These are phyloP conservation scores for Amphipoea lucens DNA, from an alignment of 2,888 invertebrate genomes.

Conservation along the genomic window DNA sequence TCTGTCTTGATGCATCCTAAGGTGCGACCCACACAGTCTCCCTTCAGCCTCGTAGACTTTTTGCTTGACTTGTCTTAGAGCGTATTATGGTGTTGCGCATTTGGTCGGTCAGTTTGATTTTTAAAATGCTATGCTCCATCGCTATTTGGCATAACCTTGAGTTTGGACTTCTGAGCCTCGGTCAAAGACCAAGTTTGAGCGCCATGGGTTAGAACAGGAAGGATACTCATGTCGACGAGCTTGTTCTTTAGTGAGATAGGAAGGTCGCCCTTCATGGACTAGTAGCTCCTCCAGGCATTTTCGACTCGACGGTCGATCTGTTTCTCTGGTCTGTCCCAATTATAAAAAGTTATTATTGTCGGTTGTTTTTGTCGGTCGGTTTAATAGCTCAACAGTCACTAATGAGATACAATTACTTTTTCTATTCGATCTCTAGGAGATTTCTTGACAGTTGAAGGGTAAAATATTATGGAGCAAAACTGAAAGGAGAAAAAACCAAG, in stretches of 20 bases:
- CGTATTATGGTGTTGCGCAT: neutral
- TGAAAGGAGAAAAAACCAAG: neutral
- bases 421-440: no score
- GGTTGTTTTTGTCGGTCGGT: no score
- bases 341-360: no score
- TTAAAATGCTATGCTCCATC: neutral
- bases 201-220: neutral
- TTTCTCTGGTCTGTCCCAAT: neutral
- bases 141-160: neutral
- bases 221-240: neutral
- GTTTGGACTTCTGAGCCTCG: neutral
- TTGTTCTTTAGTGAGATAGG: neutral
- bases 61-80: neutral
- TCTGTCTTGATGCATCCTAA: neutral
- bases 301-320: neutral
- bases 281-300: neutral
- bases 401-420: no score
- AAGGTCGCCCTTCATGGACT: neutral
- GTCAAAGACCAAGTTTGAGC: neutral
- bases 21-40: neutral
- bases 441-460: no score
- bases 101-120: neutral
- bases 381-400: no score
- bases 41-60: neutral
- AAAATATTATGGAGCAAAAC: no score